Evolutionary conservation across 2,888 invertebrate species (phyloP).

Genomic region (Pristionchus mayeri): DNA sequence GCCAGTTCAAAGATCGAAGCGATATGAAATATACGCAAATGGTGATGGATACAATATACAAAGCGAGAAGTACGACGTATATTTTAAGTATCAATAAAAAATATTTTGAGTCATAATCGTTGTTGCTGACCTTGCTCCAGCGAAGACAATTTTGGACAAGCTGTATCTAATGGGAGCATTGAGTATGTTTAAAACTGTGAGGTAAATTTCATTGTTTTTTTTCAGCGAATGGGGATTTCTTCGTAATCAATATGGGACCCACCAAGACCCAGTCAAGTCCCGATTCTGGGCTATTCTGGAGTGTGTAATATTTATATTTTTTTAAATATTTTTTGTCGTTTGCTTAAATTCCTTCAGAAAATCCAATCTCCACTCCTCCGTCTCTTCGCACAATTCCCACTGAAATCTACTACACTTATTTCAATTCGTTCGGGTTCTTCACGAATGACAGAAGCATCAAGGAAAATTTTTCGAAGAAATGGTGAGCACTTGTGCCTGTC

Average conservation of each 20-base stretch:
- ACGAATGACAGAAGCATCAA: not conserved
- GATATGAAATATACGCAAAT: not conserved
- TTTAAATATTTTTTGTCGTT: too few relatives aligned
- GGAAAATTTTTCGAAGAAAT: not conserved
- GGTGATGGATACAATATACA: constrained; percentile 10
- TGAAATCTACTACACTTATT: not conserved
- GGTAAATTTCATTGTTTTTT: not conserved
- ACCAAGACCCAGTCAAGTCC: not conserved
- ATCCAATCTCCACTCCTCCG: not conserved
- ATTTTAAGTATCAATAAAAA: not conserved
- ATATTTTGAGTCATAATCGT: constrained; percentile 19
- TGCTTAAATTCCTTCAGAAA: not conserved
- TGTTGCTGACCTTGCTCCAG: not conserved
- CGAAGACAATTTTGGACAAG: constrained; percentile 12
- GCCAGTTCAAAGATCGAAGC: not conserved
- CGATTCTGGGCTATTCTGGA: not conserved
- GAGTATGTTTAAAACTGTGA: not conserved
- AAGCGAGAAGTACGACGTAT: constrained; percentile 21
- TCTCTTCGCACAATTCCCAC: not conserved
- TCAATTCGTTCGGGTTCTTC: not conserved
- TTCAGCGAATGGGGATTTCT: constrained; percentile 39
- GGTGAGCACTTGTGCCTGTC: not conserved
- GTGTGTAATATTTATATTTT: not conserved
- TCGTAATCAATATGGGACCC: not conserved
- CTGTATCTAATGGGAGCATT: constrained; percentile 40